Base-by-base conservation (phyloP, 2,888 invertebrate genomes). In the Gnatocerus cornutus region DNA sequence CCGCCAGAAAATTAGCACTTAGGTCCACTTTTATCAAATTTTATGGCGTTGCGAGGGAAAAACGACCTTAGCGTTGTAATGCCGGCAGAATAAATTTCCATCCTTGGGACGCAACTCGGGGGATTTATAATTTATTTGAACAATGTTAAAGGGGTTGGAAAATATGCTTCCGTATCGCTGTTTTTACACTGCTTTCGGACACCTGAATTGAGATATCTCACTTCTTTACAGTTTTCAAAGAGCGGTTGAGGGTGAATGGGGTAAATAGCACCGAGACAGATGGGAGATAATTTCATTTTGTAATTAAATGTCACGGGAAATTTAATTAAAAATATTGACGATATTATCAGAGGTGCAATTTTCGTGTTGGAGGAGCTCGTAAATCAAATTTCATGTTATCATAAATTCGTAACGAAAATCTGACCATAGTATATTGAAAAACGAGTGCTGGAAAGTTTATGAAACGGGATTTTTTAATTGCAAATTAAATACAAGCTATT, bases 1-100 rank as follows among this genome's bases (percentile, higher is more conserved):
- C 80, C 81, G 77, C 81, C 76, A 77, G 82, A 82, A 81, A 82
- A 81, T 81, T 81, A 78, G 78, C 81, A 80, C 80, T 80, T 80
- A 80, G 80, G 77, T 78, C 74, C 80, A 79, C 80, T 82, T 81
- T 81, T 82, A 82, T 81, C 81, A 53, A 68, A 63, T 68, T 68
- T 56, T 46, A 52, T 41, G 55, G 37, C 16, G 27, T 21, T 33
- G 5, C 46, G 37, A 14, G 37, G 43, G 55, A 68, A 68, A 62
- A 58, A 52, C 59, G 67, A 41, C 67, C 43, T 30, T 52, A 55
- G 33, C 27, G 62, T 16, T 13, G 8, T n/a, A 9, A n/a, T 27
- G 7, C 7, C 14, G 27, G 12, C 30, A 30, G 55, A 16, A 43
- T 45, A 45, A 30, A 68, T 53, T 53, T 58, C 16, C 43, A 13